These are phyloP conservation scores for Eubasilissa regina DNA, from an alignment of 1,140 invertebrate species.

Conservation along the genomic window DNA sequence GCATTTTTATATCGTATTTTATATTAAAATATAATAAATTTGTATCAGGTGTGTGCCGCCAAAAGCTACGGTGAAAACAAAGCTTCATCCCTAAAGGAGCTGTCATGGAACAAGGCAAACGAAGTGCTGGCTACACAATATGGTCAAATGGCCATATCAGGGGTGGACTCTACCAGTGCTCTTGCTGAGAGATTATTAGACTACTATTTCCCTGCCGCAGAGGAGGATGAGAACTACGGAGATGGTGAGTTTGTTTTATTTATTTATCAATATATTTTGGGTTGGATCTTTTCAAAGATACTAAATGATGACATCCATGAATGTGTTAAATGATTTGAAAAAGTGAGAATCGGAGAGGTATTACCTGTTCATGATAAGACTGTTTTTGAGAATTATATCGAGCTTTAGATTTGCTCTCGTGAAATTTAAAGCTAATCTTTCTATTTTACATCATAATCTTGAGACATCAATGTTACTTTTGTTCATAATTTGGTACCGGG, in stretches of 20 bases:
- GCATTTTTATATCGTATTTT: too few species aligned
- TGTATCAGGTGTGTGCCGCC: conserved; percentile 68
- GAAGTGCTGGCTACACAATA: conserved; percentile 78
- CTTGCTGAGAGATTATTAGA: conserved; percentile 78
- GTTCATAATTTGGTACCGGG: too few species aligned
- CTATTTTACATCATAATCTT: too few species aligned
- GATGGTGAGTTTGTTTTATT: conserved; percentile 50
- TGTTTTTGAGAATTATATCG: too few species aligned
- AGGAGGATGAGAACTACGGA: conserved; percentile 69
- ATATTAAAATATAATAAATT: background rate
- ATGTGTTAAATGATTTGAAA: too few species aligned
- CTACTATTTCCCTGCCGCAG: conserved; percentile 77
- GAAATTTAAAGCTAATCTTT: too few species aligned
- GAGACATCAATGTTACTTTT: too few species aligned
- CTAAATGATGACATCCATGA: background rate
- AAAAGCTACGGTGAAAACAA: conserved; percentile 75
- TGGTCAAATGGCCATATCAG: conserved; percentile 75
- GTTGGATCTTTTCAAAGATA: conserved; percentile 18
- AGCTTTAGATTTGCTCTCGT: too few species aligned
- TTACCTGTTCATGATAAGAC: too few species aligned
- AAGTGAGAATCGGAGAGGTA: too few species aligned
- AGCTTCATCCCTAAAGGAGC: conserved; percentile 76
- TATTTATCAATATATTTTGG: conserved; percentile 14
- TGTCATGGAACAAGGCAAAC: conserved; percentile 81
- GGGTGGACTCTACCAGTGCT: conserved; percentile 76